Evolutionary conservation across 2,888 invertebrate genomes (phyloP).

Genomic region (Acanthosepion pharaonis): DNA sequence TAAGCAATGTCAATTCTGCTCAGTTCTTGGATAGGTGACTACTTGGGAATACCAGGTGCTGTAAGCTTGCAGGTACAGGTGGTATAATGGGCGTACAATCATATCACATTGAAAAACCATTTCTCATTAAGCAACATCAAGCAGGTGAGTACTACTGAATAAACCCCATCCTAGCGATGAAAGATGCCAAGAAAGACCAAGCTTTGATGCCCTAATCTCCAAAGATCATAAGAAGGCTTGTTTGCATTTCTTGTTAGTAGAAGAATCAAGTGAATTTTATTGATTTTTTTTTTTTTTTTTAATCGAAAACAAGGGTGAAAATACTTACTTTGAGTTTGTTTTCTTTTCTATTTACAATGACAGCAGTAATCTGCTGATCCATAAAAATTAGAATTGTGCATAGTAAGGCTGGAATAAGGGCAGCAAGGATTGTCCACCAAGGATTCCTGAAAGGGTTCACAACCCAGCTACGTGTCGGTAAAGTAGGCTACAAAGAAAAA

Average conservation of each 20-base stretch:
- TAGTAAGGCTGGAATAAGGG: slow-evolving; percentile 90
- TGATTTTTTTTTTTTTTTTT: background rate
- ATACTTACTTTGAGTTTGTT: slow-evolving; percentile 87
- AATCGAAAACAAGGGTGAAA: no score
- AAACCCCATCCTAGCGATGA: no score
- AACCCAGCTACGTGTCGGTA: slow-evolving; percentile 66
- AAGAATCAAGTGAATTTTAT: background rate
- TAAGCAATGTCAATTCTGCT: no score
- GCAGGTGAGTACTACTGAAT: no score
- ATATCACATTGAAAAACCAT: no score
- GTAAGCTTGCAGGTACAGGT: no score
- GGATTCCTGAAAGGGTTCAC: slow-evolving; percentile 77
- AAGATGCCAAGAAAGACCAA: no score
- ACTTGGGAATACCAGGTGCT: no score
- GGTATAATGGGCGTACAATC: no score
- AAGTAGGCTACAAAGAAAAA: slow-evolving; percentile 63
- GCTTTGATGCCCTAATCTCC: no score
- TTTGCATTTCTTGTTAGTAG: background rate
- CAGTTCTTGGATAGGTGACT: no score
- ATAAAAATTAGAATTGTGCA: slow-evolving; percentile 98
- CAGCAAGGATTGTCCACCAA: slow-evolving; percentile 88
- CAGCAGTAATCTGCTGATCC: slow-evolving; percentile 99
- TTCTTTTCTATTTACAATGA: slow-evolving; percentile 98
- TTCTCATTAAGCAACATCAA: no score
- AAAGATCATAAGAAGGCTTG: background rate